These are phyloP conservation scores for Pogonocherus hispidulus DNA, from an alignment of 2,888 invertebrate genomes.

Conservation along the genomic window DNA sequence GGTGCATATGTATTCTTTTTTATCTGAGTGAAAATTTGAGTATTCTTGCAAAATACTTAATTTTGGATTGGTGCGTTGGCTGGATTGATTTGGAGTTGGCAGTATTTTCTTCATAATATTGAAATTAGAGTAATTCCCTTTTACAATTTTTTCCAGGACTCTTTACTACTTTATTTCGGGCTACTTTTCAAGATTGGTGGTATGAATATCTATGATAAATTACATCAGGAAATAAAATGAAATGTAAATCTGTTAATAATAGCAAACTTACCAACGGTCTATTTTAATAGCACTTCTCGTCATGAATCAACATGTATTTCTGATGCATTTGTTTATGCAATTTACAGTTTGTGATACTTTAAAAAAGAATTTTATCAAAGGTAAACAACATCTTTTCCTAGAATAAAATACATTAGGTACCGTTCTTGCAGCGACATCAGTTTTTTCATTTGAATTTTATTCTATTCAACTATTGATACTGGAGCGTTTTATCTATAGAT, in stretches of 20 bases:
- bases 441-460: not conserved
- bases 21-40: too few species aligned
- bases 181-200: too few species aligned
- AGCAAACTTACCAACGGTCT: not conserved
- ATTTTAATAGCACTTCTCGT: not conserved
- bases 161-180: too few species aligned
- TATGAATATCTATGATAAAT: too few species aligned
- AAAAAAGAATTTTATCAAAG: not conserved
- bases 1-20: not conserved
- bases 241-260: too few species aligned
- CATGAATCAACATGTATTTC: not conserved
- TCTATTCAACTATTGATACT: not conserved
- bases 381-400: not conserved
- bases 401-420: too few species aligned
- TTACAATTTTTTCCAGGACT: too few species aligned
- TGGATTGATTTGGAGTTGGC: not conserved
- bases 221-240: too few species aligned
- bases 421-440: not conserved
- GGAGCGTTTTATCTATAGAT: not conserved
- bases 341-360: not conserved
- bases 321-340: not conserved
- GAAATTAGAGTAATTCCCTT: too few species aligned
- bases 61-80: not conserved
- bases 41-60: not conserved
- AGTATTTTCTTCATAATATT: not conserved